Conservation (phyloP, 2,888 invertebrate species). For the Mesorhabditis sp. region DNA sequence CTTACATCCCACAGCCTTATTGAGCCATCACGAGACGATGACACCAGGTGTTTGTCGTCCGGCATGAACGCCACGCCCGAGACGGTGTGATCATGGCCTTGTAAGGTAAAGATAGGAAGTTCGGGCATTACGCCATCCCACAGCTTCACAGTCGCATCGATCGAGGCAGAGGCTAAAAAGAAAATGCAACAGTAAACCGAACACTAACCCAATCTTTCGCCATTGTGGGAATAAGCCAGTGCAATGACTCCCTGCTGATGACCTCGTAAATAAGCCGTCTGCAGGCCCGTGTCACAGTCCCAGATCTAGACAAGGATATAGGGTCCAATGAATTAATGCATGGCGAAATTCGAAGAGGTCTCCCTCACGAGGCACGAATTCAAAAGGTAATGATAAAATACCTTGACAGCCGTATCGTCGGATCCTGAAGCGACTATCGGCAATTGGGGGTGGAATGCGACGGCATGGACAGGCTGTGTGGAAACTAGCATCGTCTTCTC, state of each 20-base stretch:
- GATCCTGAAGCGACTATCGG: background rate
- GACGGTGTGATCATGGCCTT: background rate
- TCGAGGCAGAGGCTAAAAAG: background rate
- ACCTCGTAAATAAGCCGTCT: background rate
- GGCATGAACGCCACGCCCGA: background rate
- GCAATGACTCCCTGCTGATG: background rate
- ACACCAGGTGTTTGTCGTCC: background rate
- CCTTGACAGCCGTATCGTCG: background rate
- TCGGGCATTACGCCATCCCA: background rate
- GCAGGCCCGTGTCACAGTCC: background rate
- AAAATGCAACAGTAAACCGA: background rate
- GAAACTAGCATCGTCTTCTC: too few species aligned
- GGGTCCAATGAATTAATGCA: background rate
- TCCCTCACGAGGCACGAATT: too few species aligned
- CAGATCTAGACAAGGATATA: slow-evolving; percentile 3
- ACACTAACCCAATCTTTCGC: background rate
- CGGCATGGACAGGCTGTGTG: background rate
- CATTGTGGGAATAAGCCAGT: background rate
- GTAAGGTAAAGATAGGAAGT: background rate
- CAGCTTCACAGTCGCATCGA: background rate
- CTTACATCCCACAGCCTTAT: background rate
- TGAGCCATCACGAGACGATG: background rate
- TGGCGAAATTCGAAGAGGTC: too few species aligned
- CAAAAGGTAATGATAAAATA: background rate
- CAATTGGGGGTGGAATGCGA: background rate